These are phyloP conservation scores for Camponotus pennsylvanicus DNA, from an alignment of 1,140 invertebrate genomes.

Conservation along the genomic window DNA sequence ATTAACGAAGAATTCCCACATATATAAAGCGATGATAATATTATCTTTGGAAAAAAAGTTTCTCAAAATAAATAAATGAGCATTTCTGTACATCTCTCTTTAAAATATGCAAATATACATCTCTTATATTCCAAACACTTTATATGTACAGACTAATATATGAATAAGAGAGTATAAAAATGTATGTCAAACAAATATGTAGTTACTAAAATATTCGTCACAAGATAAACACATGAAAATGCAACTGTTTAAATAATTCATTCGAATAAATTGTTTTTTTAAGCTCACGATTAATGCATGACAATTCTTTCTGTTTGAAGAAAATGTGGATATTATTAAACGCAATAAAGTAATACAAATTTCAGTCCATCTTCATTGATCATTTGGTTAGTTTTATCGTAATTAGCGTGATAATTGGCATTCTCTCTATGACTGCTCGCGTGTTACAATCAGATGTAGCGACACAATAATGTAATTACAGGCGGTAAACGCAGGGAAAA, in stretches of 20 bases:
- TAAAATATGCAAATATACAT: too few relatives aligned
- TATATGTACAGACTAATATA: too few relatives aligned
- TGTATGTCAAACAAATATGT: too few relatives aligned
- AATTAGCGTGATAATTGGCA: background rate
- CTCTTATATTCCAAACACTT: too few relatives aligned
- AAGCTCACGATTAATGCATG: background rate
- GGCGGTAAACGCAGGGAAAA: background rate
- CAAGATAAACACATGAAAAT: too few relatives aligned
- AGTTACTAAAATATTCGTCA: too few relatives aligned
- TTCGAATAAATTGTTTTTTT: conserved; percentile 7
- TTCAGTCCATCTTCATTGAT: background rate
- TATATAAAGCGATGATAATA: conserved; percentile 26
- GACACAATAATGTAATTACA: background rate
- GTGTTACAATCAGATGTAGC: background rate
- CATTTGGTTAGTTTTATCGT: background rate
- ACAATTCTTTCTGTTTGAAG: background rate
- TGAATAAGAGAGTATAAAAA: too few relatives aligned
- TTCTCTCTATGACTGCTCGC: background rate
- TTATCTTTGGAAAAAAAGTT: conserved; percentile 1
- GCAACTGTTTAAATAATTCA: background rate
- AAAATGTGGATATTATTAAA: background rate
- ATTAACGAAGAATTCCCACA: background rate
- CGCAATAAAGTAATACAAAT: background rate
- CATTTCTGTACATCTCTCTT: background rate
- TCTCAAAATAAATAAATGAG: background rate